phyloP scores from a whole-genome alignment of 2,888 invertebrate species.

The Thelaira solivaga region DNA sequence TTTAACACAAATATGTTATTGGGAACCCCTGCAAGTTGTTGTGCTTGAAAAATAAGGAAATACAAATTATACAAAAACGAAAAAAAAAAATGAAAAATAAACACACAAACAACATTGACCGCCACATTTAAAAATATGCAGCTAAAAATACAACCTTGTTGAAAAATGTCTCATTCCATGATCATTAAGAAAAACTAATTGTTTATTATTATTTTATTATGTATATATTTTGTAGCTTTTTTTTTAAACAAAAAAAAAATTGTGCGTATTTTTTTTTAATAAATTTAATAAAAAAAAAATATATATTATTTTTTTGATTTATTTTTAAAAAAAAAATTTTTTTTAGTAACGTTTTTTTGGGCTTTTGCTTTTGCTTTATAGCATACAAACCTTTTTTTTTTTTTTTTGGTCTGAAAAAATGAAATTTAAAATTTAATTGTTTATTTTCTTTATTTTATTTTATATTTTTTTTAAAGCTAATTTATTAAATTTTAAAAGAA shows the following conservation, averaged over 20 bases:
- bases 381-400: no score
- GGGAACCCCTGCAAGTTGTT: constrained; percentile 24
- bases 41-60: constrained; percentile 37
- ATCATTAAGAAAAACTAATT: constrained; percentile 49
- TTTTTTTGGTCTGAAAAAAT: no score
- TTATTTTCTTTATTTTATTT: no score
- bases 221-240: constrained; percentile 31
- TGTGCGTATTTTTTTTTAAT: constrained; percentile 33
- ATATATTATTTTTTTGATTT: no score
- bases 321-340: no score
- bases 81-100: no score
- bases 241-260: constrained; percentile 32
- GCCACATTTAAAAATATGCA: constrained; percentile 43
- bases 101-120: constrained; percentile 35
- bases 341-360: no score
- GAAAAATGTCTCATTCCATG: constrained; percentile 49
- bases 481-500: no score
- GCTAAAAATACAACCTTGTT: constrained; percentile 31
- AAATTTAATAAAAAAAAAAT: constrained; percentile 48
- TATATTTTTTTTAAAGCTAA: no score
- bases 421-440: no score
- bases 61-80: no score
- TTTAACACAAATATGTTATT: neutral
- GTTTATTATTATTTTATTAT: constrained; percentile 29
- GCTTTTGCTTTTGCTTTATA: no score